Percentiles rank a stretch among this genome's conserved stretches.
Evolutionary conservation across 2,113 vertebrate genomes (phyloP).

Genomic region (Coregonus clupeaformis): DNA sequence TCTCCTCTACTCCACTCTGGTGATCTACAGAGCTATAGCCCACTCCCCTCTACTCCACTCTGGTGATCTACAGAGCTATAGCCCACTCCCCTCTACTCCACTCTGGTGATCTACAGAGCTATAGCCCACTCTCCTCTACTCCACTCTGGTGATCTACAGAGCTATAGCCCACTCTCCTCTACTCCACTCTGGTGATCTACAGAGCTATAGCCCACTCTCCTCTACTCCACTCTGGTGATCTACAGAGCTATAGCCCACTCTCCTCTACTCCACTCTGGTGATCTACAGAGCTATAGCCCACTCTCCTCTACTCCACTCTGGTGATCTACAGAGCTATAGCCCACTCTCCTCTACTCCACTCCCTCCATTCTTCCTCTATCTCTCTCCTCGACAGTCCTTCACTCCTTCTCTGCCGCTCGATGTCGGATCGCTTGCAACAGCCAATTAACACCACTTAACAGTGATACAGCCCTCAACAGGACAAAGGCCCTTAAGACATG

Average conservation of each 20-base stretch:
- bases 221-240: not conserved
- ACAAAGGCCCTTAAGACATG: no score
- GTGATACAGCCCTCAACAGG: no score
- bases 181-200: not conserved
- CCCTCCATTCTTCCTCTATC: slow-evolving; percentile 22
- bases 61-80: no score
- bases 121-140: not conserved
- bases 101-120: not conserved
- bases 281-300: no score
- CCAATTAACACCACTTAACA: slow-evolving; percentile 36
- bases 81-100: not conserved
- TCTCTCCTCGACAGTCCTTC: slow-evolving; percentile 3
- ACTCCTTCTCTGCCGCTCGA: slow-evolving; percentile 5
- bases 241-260: not conserved
- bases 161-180: not conserved
- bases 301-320: slow-evolving; percentile 9
- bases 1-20: slow-evolving; percentile 10
- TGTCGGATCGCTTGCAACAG: not conserved
- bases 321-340: no score
- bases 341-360: slow-evolving; percentile 6
- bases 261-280: slow-evolving; percentile 9
- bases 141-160: not conserved
- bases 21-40: no score
- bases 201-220: not conserved
- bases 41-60: slow-evolving; percentile 9